phyloP scores from a whole-genome alignment of 2,797 vertebrate species.

The Loris lydekkerianus region DNA sequence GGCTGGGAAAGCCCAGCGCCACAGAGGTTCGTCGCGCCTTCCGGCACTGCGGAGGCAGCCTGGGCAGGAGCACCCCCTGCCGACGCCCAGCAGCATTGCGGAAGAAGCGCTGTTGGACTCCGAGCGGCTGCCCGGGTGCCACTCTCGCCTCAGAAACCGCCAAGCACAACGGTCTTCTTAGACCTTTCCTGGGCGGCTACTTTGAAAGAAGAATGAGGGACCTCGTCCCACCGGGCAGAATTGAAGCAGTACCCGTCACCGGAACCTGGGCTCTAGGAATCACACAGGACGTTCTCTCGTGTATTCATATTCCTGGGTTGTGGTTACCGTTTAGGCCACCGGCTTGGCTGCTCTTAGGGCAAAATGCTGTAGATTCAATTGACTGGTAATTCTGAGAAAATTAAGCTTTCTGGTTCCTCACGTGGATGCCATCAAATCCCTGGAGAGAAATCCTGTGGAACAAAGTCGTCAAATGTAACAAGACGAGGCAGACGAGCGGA shows the following conservation, averaged over 20 bases:
- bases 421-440: background rate
- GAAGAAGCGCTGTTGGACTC: background rate
- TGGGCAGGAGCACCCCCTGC: constrained; percentile 77
- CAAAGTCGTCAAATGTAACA: background rate
- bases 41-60: background rate
- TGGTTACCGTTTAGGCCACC: background rate
- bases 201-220: background rate
- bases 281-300: background rate
- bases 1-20: background rate
- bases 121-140: background rate
- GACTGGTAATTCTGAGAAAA: background rate
- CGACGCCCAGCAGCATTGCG: background rate
- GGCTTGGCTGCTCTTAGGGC: background rate
- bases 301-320: background rate
- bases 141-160: background rate
- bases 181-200: too few species aligned
- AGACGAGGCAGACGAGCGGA: background rate
- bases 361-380: background rate
- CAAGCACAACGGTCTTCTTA: background rate
- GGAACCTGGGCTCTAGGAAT: background rate
- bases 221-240: background rate
- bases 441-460: background rate
- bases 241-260: background rate
- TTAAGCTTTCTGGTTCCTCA: constrained; percentile 18
- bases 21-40: background rate